Conservation (phyloP, 2,888 invertebrate genomes). For the Torymus tubicola region DNA sequence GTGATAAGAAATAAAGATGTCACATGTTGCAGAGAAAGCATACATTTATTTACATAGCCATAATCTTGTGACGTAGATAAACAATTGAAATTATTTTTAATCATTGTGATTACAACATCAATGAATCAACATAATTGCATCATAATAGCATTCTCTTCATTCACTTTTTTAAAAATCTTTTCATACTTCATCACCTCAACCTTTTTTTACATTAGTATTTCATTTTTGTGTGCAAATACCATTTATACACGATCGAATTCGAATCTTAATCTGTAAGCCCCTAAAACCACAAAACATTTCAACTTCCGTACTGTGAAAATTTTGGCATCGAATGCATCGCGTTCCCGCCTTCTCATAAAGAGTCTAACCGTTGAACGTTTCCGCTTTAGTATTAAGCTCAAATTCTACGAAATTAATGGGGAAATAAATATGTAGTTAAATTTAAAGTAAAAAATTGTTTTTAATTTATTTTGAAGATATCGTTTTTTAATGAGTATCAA, state of each 20-base stretch:
- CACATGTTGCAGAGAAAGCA: constrained; percentile 72
- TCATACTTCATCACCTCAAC: not conserved
- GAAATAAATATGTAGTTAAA: too few relatives aligned
- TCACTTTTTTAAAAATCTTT: constrained; percentile 45
- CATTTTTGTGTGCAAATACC: constrained; percentile 14
- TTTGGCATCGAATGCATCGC: not conserved
- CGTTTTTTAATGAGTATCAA: constrained; percentile 21
- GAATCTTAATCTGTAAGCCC: constrained; percentile 15
- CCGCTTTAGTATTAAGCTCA: not conserved
- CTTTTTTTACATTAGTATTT: constrained; percentile 30
- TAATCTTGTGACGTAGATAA: constrained; percentile 63
- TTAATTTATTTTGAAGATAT: too few relatives aligned
- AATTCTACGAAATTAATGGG: not conserved
- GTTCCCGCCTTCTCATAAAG: not conserved
- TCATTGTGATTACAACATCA: constrained; percentile 62
- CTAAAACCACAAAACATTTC: constrained; percentile 8
- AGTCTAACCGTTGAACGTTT: not conserved
- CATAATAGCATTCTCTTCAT: constrained; percentile 60
- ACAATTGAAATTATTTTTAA: constrained; percentile 42
- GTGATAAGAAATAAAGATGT: constrained; percentile 54
- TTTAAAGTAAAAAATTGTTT: too few relatives aligned
- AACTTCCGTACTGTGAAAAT: constrained; percentile 2
- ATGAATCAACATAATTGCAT: constrained; percentile 58
- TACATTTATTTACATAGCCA: constrained; percentile 74
- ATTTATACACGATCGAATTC: constrained; percentile 19